Base-by-base conservation (phyloP, 1,140 invertebrate genomes). In the Drosophila nebulosa region DNA sequence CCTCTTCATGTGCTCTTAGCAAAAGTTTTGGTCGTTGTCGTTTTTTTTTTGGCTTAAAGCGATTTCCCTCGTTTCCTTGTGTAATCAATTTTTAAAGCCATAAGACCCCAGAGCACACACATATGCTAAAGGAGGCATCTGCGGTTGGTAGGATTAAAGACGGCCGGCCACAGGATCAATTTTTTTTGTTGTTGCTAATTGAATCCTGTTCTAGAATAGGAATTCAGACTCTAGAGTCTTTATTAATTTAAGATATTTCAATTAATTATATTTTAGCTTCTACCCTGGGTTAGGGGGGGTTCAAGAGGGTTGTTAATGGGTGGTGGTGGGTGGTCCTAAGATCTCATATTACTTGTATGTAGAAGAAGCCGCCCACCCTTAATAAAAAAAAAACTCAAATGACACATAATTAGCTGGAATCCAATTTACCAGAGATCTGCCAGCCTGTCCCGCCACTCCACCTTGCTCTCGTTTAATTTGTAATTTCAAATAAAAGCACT, bases 401-500 rank as follows among this genome's bases (percentile, higher is more conserved):
- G 24, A 53, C 51, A 53, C 26, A n/a, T 53, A 69, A 74, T 74
- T 66, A 77, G 58, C 53, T 42, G 39, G 18, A 7, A 46, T 46
- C 39, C 16, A 10, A 46, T 46, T 18, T 42, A 16, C 21, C 30
- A 12, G n/a, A n/a, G n/a, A n/a, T n/a, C 10, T 32, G 9, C 10
- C 10, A 12, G 9, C 3, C 30, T 7, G 1, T 30, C 6, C 6
- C 3, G 1, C 27, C 1, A 3, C 4, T 6, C 10, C 9, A 10
- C 9, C n/a, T n/a, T 32, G 9, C 2, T 1, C 7, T 10, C 30
- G 9, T 58, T 64, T 53, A 35, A 51, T 57, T 65, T 55, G 39
- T 26, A 52, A 64, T 61, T 56, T 60, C 21, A 10, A 26, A n/a
- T n/a, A n/a, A 35, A 18, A 51, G 69, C 68, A 65, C 69, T 78